Conservation (phyloP, 1,140 invertebrate genomes). For the Tribolium madens region DNA sequence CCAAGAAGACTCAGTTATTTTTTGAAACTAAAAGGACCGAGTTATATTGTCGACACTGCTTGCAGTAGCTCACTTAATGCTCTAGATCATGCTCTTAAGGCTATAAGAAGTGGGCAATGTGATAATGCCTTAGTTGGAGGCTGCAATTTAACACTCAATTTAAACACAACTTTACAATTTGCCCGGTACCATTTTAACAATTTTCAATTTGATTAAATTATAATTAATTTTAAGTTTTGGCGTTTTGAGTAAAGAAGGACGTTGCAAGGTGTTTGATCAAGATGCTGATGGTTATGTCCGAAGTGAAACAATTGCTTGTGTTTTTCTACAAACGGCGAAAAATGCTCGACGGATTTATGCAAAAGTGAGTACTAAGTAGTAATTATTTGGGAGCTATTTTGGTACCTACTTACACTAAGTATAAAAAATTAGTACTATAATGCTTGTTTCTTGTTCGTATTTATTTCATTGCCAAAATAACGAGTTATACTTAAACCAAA, state of each 20-base stretch:
- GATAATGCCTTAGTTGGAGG: slow-evolving; percentile 91
- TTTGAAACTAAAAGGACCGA: slow-evolving; percentile 80
- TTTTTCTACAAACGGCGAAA: slow-evolving; percentile 86
- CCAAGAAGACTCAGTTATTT: slow-evolving; percentile 89
- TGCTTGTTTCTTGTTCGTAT: no score
- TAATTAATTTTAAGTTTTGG: slow-evolving; percentile 72
- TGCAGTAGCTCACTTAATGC: slow-evolving; percentile 92
- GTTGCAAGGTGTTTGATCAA: slow-evolving; percentile 91
- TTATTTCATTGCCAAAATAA: no score
- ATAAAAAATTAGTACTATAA: no score
- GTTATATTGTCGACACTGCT: slow-evolving; percentile 87
- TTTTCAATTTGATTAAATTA: slow-evolving; percentile 3
- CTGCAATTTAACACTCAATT: slow-evolving; percentile 84
- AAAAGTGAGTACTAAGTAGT: slow-evolving; percentile 23
- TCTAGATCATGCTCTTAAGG: slow-evolving; percentile 83
- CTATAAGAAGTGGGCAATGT: slow-evolving; percentile 81
- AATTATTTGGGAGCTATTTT: no score
- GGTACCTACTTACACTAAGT: no score
- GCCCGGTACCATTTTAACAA: slow-evolving; percentile 65
- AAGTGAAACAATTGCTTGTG: slow-evolving; percentile 81
- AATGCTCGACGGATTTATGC: slow-evolving; percentile 82
- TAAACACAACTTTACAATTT: slow-evolving; percentile 88
- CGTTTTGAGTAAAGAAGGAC: slow-evolving; percentile 87
- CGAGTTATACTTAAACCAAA: no score
- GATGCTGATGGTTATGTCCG: slow-evolving; percentile 81